Percentiles rank a stretch among this genome's conserved stretches.
phyloP scores from a whole-genome alignment of 2,113 vertebrate genomes.

The Ptychochromis oligacanthus region DNA sequence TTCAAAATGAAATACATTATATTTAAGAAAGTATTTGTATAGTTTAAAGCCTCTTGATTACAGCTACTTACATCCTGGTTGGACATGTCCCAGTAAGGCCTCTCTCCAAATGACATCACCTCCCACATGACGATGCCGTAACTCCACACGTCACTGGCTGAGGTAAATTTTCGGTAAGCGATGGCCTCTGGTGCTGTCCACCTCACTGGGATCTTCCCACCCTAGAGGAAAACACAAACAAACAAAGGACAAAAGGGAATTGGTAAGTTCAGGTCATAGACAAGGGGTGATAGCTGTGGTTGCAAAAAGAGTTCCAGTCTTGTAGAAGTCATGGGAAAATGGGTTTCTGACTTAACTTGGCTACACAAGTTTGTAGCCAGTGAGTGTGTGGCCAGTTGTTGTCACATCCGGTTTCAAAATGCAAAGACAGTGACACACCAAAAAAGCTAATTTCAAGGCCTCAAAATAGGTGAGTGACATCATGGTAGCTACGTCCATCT shows the following conservation, averaged over 20 bases:
- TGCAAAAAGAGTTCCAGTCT: background rate
- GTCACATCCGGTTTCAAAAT: background rate
- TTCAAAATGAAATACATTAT: background rate
- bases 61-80: constrained; percentile 82
- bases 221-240: constrained; percentile 56
- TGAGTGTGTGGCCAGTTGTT: background rate
- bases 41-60: background rate
- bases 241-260: background rate
- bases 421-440: background rate
- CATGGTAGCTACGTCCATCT: background rate
- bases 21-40: background rate
- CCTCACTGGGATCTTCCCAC: constrained; percentile 84
- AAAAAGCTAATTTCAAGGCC: background rate
- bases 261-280: background rate
- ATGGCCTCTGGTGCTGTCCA: constrained; percentile 86
- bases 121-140: constrained; percentile 87
- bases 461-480: background rate
- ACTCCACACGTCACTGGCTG: constrained; percentile 84
- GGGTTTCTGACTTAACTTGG: background rate
- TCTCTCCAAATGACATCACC: constrained; percentile 85
- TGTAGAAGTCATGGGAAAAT: background rate
- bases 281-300: background rate
- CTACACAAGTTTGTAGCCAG: background rate
- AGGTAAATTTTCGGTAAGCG: constrained; percentile 84
- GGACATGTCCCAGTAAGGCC: constrained; percentile 86